Conservation (phyloP, 2,888 invertebrate genomes). For the Gasteruption jaculator region DNA sequence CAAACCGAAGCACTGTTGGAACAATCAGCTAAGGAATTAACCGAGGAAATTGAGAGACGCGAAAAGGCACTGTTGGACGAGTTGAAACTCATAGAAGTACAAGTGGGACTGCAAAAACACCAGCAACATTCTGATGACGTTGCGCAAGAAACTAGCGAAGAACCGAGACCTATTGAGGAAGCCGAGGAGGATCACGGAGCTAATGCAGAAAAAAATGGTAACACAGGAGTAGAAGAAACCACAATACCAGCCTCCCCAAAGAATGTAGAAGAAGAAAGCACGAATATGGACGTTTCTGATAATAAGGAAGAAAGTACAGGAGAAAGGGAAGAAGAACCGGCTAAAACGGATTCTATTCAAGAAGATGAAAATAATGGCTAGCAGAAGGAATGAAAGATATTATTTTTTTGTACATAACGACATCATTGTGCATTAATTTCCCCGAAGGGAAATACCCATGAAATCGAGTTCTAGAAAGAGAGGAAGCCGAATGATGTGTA, state of each 20-base stretch:
- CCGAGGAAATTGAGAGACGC: conserved; percentile 45
- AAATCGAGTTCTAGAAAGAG: too few relatives aligned
- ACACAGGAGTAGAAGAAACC: background rate
- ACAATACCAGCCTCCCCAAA: conserved; percentile 5
- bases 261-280: conserved; percentile 5
- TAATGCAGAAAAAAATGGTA: conserved; percentile 36
- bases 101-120: conserved; percentile 38
- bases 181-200: conserved; percentile 47
- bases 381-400: conserved; percentile 26
- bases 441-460: too few relatives aligned
- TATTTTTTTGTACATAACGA: conserved; percentile 17
- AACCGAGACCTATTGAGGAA: conserved; percentile 31
- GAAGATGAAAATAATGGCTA: conserved; percentile 43
- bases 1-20: conserved; percentile 39
- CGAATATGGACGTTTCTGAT: conserved; percentile 19
- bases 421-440: too few relatives aligned
- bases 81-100: conserved; percentile 42
- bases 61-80: conserved; percentile 42
- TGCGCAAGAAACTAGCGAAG: conserved; percentile 22
- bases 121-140: conserved; percentile 36
- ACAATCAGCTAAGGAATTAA: conserved; percentile 41
- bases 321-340: conserved; percentile 26
- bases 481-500: too few relatives aligned
- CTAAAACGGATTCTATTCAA: conserved; percentile 25
- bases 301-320: conserved; percentile 23